A percentile compares a stretch with the other conserved stretches of the same genome.
phyloP scores from a whole-genome alignment of 2,113 vertebrate species.

The Trogon surrucura region DNA sequence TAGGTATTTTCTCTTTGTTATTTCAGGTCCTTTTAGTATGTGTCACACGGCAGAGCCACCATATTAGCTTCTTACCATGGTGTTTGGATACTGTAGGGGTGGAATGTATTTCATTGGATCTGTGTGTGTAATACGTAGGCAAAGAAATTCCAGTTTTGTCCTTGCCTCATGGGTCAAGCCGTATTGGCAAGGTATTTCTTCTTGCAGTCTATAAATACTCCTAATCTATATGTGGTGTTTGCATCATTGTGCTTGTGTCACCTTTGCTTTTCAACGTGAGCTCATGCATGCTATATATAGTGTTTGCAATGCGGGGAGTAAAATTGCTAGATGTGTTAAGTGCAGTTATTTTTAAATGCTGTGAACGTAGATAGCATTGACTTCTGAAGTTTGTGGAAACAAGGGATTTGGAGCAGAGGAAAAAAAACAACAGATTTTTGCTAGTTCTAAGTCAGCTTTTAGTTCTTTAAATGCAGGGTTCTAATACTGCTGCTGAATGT shows the following conservation, averaged over 20 bases:
- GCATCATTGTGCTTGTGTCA: constrained; percentile 10
- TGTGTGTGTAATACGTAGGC: not conserved
- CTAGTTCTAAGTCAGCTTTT: not conserved
- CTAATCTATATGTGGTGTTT: constrained; percentile 27
- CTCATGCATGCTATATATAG: constrained; percentile 6
- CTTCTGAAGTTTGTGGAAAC: not conserved
- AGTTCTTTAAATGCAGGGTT: not conserved
- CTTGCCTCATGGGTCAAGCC: not conserved
- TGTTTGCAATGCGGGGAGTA: not conserved
- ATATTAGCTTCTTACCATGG: not conserved
- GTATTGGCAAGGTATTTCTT: not conserved
- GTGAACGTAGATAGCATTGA: not conserved
- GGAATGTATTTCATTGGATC: not conserved
- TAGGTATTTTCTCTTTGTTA: not conserved
- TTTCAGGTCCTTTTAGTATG: not conserved
- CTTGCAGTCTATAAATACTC: constrained; percentile 43
- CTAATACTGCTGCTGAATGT: not conserved
- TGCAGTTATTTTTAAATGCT: not conserved
- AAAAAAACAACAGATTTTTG: not conserved
- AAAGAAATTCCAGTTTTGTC: not conserved
- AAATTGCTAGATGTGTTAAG: not conserved
- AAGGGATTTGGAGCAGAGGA: not conserved
- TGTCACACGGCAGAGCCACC: not conserved
- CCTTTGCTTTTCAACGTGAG: not conserved
- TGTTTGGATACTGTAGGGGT: not conserved